phyloP scores from a whole-genome alignment of 2,797 vertebrate genomes.

The Muscicapa comitata region DNA sequence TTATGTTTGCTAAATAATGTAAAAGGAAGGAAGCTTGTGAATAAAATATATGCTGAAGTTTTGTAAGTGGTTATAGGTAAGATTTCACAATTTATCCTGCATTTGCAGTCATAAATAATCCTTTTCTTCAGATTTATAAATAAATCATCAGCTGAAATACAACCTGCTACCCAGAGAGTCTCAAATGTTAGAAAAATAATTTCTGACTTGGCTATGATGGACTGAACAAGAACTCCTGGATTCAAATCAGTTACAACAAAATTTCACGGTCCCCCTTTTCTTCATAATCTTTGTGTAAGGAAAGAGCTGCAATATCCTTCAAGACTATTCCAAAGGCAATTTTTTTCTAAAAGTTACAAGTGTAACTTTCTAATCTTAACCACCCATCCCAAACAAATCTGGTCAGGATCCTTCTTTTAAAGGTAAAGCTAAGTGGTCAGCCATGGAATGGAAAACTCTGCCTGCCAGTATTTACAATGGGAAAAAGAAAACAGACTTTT shows the following conservation, averaged over 20 bases:
- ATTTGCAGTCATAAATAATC: neutral
- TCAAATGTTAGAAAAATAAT: neutral
- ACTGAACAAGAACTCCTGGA: neutral
- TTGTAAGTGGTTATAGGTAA: neutral
- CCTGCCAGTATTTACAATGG: neutral
- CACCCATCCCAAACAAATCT: neutral
- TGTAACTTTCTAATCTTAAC: neutral
- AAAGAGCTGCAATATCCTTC: neutral
- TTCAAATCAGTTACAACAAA: neutral
- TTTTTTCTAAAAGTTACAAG: neutral
- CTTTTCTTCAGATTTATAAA: neutral
- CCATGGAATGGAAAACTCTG: neutral
- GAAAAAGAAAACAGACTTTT: neutral
- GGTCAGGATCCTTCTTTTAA: neutral
- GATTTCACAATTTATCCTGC: neutral
- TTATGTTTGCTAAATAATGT: conserved; percentile 29
- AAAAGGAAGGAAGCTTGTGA: neutral
- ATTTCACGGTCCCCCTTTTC: neutral
- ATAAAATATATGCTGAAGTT: conserved; percentile 13
- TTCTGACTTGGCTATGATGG: conserved; percentile 15
- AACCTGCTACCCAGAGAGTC: neutral
- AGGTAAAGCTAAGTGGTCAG: neutral
- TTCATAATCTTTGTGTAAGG: neutral
- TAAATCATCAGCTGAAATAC: conserved; percentile 29
- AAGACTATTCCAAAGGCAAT: neutral